These are phyloP conservation scores for Macrochelys suwanniensis DNA, from an alignment of 2,797 vertebrate genomes.

Conservation along the genomic window DNA sequence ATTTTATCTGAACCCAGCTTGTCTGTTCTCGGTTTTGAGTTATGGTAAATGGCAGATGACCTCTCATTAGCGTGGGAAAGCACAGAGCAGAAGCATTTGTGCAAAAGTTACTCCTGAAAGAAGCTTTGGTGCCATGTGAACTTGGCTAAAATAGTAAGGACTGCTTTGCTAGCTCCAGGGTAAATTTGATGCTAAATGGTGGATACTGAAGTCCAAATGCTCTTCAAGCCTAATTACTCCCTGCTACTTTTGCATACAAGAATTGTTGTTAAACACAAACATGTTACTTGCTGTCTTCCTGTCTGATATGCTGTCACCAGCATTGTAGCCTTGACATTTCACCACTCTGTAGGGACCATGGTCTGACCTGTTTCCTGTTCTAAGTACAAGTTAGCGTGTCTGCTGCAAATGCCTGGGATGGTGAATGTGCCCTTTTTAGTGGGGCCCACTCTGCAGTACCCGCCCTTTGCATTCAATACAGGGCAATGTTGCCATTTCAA, in stretches of 20 bases:
- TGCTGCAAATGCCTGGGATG: background rate
- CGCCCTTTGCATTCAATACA: accelerated
- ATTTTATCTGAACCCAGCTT: background rate
- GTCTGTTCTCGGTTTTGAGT: background rate
- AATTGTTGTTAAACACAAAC: background rate
- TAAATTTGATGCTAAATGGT: conserved; percentile 8
- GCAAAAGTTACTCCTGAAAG: conserved; percentile 10
- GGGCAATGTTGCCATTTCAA: accelerated
- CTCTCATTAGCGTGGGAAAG: conserved; percentile 24
- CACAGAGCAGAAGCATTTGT: background rate
- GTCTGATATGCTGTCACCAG: accelerated
- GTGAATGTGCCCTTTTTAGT: background rate
- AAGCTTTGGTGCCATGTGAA: conserved; percentile 15
- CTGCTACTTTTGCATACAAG: accelerated
- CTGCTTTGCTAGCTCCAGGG: background rate
- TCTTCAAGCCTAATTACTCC: background rate
- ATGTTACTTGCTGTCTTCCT: background rate
- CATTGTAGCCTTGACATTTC: accelerated
- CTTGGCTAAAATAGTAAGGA: background rate
- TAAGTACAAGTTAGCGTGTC: accelerated
- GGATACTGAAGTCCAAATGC: background rate
- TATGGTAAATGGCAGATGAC: background rate
- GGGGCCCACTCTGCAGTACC: background rate
- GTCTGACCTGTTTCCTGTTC: background rate
- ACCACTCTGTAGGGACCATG: accelerated